Evolutionary conservation across 2,797 vertebrate species (phyloP), one percentile per base, ranked within the genome.

Genomic region (Pangasius sanitwongsei): DNA sequence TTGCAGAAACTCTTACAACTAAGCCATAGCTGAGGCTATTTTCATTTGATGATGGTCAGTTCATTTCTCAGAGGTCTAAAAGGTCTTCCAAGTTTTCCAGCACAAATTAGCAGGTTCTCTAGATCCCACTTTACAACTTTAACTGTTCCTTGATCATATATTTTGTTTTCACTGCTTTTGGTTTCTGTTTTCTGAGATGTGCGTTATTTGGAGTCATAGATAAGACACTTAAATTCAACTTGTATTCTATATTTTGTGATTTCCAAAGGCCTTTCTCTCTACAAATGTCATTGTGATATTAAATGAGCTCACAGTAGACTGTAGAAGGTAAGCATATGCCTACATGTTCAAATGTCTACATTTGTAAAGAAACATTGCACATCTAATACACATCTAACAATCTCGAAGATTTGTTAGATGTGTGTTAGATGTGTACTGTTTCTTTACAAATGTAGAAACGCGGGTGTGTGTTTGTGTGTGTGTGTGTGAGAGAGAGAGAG

Each of bases 61-160:
- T 53, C 15, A 53, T 81, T 78, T 57, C 20, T 55, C n/a, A 12
- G 12, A 37, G 18, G 20, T 48, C 44, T 84, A 23, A 53, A 84
- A 8, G 53, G 23, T 85, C 31, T 63, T 85, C 72, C 37, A 50
- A n/a, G 41, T 72, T 37, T 75, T 75, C 11, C 6, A 53, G 15
- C 13, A 53, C n/a, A 53, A 78, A n/a, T 8, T 78, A 78, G 13
- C 31, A 78, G 28, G 6, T n/a, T 87, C 69, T 87, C 61, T 59
- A 48, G 37, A 48, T 83, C 37, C 48, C 31, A 13, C 53, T 87
- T 70, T 4, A 83, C 13, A 59, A 61, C 4, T 1, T 18, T n/a
- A 37, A 63, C 67, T 81, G 53, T 15, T 6, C 8, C 20, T 70
- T 82, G 34, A 34, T 55, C 13, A 37, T 65, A 37, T 9, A 15